These are phyloP conservation scores for Amblyornis subalaris DNA, from an alignment of 2,113 vertebrate genomes.

Conservation along the genomic window DNA sequence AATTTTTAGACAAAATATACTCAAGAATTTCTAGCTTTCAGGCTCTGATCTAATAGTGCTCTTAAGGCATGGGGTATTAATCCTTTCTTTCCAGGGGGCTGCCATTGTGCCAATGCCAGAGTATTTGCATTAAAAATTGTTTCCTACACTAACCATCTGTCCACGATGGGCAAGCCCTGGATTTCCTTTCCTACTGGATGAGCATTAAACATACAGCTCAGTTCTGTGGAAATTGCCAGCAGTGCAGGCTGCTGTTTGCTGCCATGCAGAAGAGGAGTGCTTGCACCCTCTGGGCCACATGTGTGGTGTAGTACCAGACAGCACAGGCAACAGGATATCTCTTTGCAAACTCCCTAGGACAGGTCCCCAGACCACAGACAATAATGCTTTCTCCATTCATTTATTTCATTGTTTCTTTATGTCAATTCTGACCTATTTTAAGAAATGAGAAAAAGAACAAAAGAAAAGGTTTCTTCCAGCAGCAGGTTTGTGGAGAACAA, in stretches of 20 bases:
- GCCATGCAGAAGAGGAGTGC: neutral
- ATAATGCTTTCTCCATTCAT: neutral
- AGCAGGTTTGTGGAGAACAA: neutral
- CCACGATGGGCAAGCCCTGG: neutral
- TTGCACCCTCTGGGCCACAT: neutral
- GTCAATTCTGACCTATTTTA: neutral
- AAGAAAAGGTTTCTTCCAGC: neutral
- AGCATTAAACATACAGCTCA: neutral
- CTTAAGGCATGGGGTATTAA: neutral
- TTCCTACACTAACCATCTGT: neutral
- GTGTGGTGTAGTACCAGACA: neutral
- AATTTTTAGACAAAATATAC: neutral
- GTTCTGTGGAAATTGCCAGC: neutral
- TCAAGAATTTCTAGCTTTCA: neutral
- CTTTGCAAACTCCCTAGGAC: neutral
- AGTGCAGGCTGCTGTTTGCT: neutral
- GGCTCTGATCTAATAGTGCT: neutral
- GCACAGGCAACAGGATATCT: neutral
- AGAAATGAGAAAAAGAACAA: neutral
- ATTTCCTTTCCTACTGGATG: neutral
- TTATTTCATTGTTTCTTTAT: neutral
- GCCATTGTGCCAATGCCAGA: neutral
- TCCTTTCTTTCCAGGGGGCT: neutral
- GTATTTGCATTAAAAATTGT: neutral
- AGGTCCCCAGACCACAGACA: rapidly evolving